These are phyloP conservation scores for Sesia apiformis DNA, from an alignment of 2,888 invertebrate genomes.

Conservation along the genomic window DNA sequence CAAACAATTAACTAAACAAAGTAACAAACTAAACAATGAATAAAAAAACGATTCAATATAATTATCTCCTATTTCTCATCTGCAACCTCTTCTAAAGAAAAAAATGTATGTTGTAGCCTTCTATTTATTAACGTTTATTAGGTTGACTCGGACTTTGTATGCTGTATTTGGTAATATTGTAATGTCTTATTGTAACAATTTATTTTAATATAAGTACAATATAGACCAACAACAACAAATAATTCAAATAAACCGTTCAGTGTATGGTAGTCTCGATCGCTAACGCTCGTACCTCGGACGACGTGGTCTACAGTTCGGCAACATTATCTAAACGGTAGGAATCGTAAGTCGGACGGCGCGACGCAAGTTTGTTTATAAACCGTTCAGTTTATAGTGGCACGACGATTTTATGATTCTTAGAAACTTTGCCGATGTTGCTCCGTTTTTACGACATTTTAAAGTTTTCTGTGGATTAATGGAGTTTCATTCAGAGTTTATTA, in stretches of 20 bases:
- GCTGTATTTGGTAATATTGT: neutral
- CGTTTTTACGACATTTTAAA: conserved; percentile 16
- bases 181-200: neutral
- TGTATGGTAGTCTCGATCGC: no score
- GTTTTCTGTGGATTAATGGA: conserved; percentile 1
- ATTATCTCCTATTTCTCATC: no score
- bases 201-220: neutral
- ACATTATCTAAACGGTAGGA: conserved; percentile 13
- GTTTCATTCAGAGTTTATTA: neutral
- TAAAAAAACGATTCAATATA: no score
- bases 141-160: no score
- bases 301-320: neutral
- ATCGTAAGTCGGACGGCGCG: conserved; percentile 7
- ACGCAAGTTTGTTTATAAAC: conserved; percentile 28
- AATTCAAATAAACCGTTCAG: neutral
- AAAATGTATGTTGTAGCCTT: no score
- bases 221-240: neutral
- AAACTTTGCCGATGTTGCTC: conserved; percentile 12
- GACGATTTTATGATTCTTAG: conserved; percentile 17
- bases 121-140: no score
- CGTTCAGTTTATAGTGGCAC: conserved; percentile 17
- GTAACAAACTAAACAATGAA: no score
- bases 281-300: no score
- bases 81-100: no score
- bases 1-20: no score